Base-by-base conservation (phyloP, 2,113 vertebrate genomes). In the Taxidea taxus region DNA sequence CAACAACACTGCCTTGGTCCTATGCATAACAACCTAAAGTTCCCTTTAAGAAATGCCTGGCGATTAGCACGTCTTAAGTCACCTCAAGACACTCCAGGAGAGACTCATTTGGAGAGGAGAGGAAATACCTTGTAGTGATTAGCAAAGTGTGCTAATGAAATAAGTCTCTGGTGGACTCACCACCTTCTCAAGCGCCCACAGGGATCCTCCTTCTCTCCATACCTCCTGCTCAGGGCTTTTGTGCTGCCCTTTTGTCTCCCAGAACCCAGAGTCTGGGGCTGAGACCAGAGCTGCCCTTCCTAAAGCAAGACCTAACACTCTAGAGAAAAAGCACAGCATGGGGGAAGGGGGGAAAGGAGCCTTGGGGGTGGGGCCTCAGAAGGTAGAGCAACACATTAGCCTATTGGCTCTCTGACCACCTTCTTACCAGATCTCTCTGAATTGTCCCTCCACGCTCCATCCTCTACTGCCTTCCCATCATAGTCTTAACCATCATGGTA, bases 291-390 rank as follows among this genome's bases (percentile, higher is more conserved):
- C 23, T 64, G 13, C 60, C 51, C 37, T 88, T 88, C 88, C 42
- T 31, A 93, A 49, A 12, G 74, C 39, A 94, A 93, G 23, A 20
- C 44, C 44, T 72, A 37, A 15, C 11, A 23, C n/a, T 74, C 27
- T 4, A 6, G 66, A 75, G 34, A 89, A 92, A 58, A 92, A 34
- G 25, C 37, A 34, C 7, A 16, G 8, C 54, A 34, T 27, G 12
- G 4, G 15, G 31, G 31, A 10, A 64, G 12, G 3, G 2, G 18
- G 37, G 51, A 25, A 44, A 21, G 0, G n/a, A 66, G 14, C 3
- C 21, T 68, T 68, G 3, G 27, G 25, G 42, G 25, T 29, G 9
- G 25, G 25, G 47, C 13, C 77, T 74, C 56, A 80, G n/a, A 58
- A 31, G 51, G 27, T 4, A 20, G 20, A 29, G 31, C 15, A 42